Evolutionary conservation across 2,113 vertebrate genomes (phyloP).

Genomic region (Cercocebus atys): DNA sequence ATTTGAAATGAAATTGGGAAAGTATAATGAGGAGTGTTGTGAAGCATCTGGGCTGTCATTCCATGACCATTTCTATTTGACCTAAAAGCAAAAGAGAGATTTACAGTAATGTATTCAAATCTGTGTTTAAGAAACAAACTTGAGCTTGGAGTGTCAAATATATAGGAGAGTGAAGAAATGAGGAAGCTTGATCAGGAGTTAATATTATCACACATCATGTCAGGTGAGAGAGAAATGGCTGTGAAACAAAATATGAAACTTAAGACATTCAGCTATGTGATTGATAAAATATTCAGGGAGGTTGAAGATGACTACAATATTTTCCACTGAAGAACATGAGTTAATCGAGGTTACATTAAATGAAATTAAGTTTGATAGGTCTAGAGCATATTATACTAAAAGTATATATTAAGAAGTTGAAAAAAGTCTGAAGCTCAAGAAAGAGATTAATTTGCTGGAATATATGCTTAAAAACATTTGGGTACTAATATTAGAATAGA

Average conservation of each 20-base stretch:
- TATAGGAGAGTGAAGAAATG: background rate
- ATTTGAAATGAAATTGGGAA: background rate
- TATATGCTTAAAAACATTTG: background rate
- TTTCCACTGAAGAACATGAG: background rate
- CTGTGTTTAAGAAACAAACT: background rate
- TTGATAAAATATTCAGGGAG: background rate
- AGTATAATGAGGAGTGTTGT: background rate
- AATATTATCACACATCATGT: background rate
- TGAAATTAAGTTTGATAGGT: background rate
- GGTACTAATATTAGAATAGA: background rate
- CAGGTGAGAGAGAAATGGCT: background rate
- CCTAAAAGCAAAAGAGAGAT: background rate
- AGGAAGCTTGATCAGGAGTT: background rate
- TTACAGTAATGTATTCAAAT: background rate
- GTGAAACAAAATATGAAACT: background rate
- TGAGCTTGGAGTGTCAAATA: background rate
- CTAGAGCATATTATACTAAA: background rate
- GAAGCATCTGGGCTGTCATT: background rate
- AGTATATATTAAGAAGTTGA: background rate
- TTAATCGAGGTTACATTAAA: constrained; percentile 16
- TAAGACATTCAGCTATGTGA: background rate
- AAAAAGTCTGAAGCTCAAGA: background rate
- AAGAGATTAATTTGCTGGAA: background rate
- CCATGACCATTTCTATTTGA: background rate
- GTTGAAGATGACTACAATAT: background rate